Evolutionary conservation across 2,797 vertebrate species (phyloP).

Genomic region (Meda fulgida): DNA sequence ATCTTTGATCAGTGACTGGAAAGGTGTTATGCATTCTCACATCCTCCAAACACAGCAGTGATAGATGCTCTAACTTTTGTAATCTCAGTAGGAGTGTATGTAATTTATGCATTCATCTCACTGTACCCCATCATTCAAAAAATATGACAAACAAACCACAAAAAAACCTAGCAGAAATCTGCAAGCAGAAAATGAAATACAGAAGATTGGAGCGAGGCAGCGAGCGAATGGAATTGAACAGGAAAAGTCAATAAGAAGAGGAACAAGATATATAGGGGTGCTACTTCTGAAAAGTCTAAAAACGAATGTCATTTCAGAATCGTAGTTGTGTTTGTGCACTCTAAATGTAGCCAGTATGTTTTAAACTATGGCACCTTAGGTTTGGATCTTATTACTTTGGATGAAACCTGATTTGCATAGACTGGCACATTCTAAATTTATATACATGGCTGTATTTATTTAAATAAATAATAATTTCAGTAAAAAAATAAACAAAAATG

Average conservation of each 20-base stretch:
- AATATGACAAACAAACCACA: conserved; percentile 26
- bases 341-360: background rate
- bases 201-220: conserved; percentile 3
- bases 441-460: background rate
- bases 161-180: conserved; percentile 21
- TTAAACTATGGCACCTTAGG: background rate
- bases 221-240: conserved; percentile 21
- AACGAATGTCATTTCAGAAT: background rate
- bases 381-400: background rate
- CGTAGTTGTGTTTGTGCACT: background rate
- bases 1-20: conserved; percentile 48
- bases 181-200: conserved; percentile 6
- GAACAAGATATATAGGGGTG: conserved; percentile 18
- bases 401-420: conserved; percentile 37
- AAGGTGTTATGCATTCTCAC: conserved; percentile 37
- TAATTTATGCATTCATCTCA: conserved; percentile 45
- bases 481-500: too few relatives aligned
- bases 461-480: background rate
- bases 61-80: conserved; percentile 44
- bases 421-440: conserved; percentile 34
- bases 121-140: conserved; percentile 29
- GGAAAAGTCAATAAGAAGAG: conserved; percentile 29
- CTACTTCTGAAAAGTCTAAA: conserved; percentile 27
- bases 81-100: conserved; percentile 22
- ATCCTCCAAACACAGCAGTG: conserved; percentile 4